phyloP scores from a whole-genome alignment of 2,113 vertebrate species.

The Empidonax traillii region DNA sequence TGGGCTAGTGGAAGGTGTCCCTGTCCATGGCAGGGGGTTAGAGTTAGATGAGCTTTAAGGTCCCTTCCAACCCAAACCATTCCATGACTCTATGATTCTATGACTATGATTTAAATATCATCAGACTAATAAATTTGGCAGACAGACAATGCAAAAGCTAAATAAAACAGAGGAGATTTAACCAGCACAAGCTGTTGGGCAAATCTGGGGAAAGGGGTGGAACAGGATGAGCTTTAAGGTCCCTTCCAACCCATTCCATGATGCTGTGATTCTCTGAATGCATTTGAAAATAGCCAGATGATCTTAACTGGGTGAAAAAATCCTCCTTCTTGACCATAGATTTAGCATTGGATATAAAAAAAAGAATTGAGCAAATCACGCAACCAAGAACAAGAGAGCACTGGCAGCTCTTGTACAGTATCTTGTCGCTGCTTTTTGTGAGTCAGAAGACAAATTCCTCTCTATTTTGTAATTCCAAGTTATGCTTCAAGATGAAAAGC shows the following conservation, averaged over 20 bases:
- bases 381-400: not conserved
- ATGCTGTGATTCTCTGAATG: not conserved
- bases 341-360: not conserved
- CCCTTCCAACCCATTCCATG: not conserved
- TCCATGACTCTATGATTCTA: not conserved
- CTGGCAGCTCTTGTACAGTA: not conserved
- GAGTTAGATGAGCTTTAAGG: not conserved
- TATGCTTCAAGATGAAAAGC: not conserved
- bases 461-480: not conserved
- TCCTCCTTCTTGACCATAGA: not conserved
- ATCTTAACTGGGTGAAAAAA: not conserved
- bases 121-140: not conserved
- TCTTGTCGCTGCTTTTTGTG: not conserved
- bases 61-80: not conserved
- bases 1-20: not conserved
- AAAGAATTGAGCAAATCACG: not conserved
- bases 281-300: not conserved
- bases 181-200: not conserved
- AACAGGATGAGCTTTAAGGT: not conserved
- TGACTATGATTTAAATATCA: not conserved
- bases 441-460: not conserved
- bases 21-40: not conserved
- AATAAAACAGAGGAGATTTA: not conserved
- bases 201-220: not conserved
- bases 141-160: not conserved